These are phyloP conservation scores for Rafetus swinhoei DNA, from an alignment of 2,113 vertebrate species.

Conservation along the genomic window DNA sequence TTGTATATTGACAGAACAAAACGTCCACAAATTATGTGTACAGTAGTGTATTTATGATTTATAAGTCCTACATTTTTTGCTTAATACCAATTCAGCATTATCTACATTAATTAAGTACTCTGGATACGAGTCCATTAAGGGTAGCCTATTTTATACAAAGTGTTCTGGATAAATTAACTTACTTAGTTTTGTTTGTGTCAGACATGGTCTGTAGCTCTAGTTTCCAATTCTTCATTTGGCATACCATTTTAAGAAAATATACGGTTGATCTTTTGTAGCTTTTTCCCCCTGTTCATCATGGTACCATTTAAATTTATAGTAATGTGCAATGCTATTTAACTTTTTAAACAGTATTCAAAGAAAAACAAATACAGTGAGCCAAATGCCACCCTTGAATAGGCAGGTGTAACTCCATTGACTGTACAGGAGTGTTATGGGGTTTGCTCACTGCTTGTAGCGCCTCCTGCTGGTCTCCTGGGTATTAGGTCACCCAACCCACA, in stretches of 20 bases:
- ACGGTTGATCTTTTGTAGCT: background rate
- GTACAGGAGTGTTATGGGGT: background rate
- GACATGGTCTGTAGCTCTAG: background rate
- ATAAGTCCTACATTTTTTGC: background rate
- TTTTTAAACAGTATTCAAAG: conserved; percentile 9
- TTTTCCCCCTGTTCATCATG: background rate
- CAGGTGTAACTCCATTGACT: background rate
- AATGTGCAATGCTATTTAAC: conserved; percentile 10
- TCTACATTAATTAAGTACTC: background rate
- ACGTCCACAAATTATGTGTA: background rate
- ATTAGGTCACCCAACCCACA: background rate
- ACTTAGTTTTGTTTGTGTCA: background rate
- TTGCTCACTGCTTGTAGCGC: background rate
- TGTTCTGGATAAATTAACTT: background rate
- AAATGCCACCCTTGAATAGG: background rate
- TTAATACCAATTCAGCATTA: conserved; percentile 1
- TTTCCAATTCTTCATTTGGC: background rate
- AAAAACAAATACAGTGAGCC: background rate
- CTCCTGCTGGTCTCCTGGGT: background rate
- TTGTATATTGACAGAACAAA: background rate
- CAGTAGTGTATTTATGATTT: background rate
- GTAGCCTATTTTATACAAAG: background rate
- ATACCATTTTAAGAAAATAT: background rate
- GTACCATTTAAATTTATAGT: background rate
- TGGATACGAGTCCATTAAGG: background rate